phyloP scores from a whole-genome alignment of 2,113 vertebrate genomes.

The Caracal caracal region DNA sequence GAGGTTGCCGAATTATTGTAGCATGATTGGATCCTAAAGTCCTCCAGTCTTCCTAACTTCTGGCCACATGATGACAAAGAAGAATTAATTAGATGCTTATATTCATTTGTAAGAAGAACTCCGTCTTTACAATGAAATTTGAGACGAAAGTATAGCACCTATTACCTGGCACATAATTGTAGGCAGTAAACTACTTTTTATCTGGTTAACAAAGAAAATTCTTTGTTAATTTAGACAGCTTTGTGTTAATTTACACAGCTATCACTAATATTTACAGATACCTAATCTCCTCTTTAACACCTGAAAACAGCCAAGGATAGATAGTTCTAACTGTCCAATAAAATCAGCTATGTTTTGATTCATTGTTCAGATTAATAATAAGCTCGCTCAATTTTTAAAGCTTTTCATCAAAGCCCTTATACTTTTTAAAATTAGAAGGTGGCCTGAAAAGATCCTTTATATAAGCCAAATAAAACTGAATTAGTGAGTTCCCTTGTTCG shows the following conservation, averaged over 20 bases:
- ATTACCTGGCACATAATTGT: not conserved
- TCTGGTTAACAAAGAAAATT: not conserved
- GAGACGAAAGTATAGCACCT: not conserved
- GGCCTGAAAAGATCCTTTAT: not conserved
- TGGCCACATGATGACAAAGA: not conserved
- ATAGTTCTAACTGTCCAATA: not conserved
- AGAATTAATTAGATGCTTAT: not conserved
- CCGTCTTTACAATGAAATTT: slow-evolving; percentile 46
- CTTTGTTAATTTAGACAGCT: not conserved
- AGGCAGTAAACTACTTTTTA: slow-evolving; percentile 2
- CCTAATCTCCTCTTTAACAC: not conserved
- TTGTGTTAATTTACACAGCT: not conserved
- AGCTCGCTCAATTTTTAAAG: slow-evolving; percentile 9
- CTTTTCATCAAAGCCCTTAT: not conserved
- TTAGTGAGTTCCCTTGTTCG: not conserved
- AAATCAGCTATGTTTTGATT: not conserved
- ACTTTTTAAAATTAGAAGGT: slow-evolving; percentile 6
- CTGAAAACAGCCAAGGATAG: not conserved
- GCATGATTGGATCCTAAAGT: not conserved
- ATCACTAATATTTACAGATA: not conserved
- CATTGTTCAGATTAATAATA: slow-evolving; percentile 25
- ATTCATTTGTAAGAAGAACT: not conserved
- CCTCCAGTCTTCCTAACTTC: not conserved
- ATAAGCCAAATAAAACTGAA: not conserved
- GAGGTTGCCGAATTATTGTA: not conserved